Base-by-base conservation (phyloP, 2,113 vertebrate genomes). In the Cyanocitta stelleri region DNA sequence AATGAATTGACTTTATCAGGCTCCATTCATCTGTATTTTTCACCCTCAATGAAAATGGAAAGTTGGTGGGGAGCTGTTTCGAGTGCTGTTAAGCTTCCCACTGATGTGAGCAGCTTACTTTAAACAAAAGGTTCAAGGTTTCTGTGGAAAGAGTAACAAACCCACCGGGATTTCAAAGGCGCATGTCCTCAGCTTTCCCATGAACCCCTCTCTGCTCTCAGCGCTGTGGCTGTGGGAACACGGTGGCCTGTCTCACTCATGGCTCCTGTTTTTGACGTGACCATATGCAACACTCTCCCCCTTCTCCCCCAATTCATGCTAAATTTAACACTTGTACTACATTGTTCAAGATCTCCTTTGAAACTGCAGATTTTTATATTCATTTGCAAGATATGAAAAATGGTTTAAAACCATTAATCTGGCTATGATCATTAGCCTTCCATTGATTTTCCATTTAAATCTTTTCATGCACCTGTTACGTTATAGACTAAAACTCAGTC, bases 41-140 rank as follows among this genome's bases (percentile, higher is more conserved):
- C 63, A 68, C 56, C 30, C 49, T 33, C 35, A 33, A 54, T 39
- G 80, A 59, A 94, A 87, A 54, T 2, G 13, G 51, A 73, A 62
- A 71, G 81, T 1, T 15, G 35, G 48, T 44, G 24, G 61, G 77
- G 68, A 86, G 58, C 46, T 37, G 46, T 67, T 88, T 67, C 16
- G 33, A 85, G 68, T 4, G 56, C 56, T 49, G 67, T 77, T 51
- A 48, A 87, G 76, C 84, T 94, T 93, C 85, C 92, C 69, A 77
- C 74, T 75, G 74, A 51, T 27, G 55, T 33, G 19, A 78, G 48
- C 64, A 78, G 48, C 64, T 48, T 46, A 74, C 76, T 90, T 72
- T 68, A 92, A 96, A 96, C 81, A 93, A 87, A 93, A 82, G 54
- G 83, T 81, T 89, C 74, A 89, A 80, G 76, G 80, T 91, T 95